Evolutionary conservation across 2,113 vertebrate genomes (phyloP), one percentile per base, ranked within the genome.

Genomic region (Silurus asotus): DNA sequence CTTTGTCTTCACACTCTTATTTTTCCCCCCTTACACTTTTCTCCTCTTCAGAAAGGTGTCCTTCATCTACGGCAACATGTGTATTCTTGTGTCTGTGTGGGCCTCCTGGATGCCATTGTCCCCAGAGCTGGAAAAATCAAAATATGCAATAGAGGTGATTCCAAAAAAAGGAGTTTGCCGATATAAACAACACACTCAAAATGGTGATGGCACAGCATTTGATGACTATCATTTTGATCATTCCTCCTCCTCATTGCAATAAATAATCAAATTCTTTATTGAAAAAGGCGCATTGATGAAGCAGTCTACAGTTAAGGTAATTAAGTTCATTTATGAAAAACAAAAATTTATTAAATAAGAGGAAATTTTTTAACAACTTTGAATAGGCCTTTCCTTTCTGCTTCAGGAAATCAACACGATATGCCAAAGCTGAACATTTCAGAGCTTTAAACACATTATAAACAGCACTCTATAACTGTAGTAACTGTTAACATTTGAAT

Each of bases 1-100:
- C 69, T 81, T 64, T 49, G 65, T 76, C 80, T 69, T 74, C 51
- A 85, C 69, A 80, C 81, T 88, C 61, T 1, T 10, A 59, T 79
- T 67, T 65, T 58, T 56, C 28, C 14, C 37, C 37, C 37, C 17
- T 51, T 7, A 55, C 58, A 15, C 79, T 62, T 70, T 81, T n/a
- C 45, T 75, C 72, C 14, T 58, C 82, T 79, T 62, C 48, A 53
- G n/a, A 82, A 74, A 62, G 69, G 69, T 87, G 28, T 20, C 53
- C 19, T 85, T 64, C 28, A 69, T 15, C 58, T 56, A 37, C 20
- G 23, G 3, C 65, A 64, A 86, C 56, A 67, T 56, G 58, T 53
- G 69, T 53, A 8, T 55, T 65, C 45, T 1, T 58, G 69, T 77
- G 69, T 67, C 45, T n/a, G 48, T 23, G 62, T 51, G 67, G 82